Evolutionary conservation across 2,888 invertebrate species (phyloP).

Genomic region (Physocephala rufipes): DNA sequence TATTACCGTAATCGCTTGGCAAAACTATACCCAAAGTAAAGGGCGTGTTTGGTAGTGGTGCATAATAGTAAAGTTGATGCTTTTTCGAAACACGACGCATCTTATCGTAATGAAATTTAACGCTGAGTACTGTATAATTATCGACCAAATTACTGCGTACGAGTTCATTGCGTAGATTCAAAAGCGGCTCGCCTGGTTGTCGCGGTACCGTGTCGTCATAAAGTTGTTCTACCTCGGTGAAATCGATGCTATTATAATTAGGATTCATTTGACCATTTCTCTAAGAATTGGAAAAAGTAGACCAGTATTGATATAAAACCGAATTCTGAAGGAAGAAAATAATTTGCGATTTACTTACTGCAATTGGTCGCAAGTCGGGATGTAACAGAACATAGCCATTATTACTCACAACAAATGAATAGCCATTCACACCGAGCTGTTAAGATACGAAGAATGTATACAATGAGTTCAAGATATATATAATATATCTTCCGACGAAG

Average conservation of each 20-base stretch:
- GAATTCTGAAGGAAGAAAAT: too few species aligned
- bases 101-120: conserved; percentile 85
- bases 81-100: conserved; percentile 85
- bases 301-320: background rate
- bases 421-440: conserved; percentile 94
- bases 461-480: background rate
- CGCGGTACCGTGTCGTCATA: conserved; percentile 75
- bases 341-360: conserved; percentile 71
- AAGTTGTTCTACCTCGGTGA: conserved; percentile 92
- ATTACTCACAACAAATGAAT: conserved; percentile 95
- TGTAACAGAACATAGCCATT: conserved; percentile 96
- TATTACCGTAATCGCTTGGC: conserved; percentile 77
- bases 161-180: conserved; percentile 71
- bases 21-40: conserved; percentile 87
- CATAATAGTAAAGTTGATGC: conserved; percentile 84
- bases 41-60: conserved; percentile 83
- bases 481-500: too few species aligned
- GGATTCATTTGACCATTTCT: conserved; percentile 71
- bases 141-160: conserved; percentile 74
- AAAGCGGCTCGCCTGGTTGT: conserved; percentile 71
- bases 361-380: conserved; percentile 86
- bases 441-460: conserved; percentile 7
- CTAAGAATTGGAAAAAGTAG: conserved; percentile 45
- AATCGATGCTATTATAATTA: conserved; percentile 97
- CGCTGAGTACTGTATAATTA: conserved; percentile 73